A percentile compares a stretch with the other conserved stretches of the same genome.
Conservation (phyloP, 2,113 vertebrate genomes). For the Anarhynchus alexandrinus region DNA sequence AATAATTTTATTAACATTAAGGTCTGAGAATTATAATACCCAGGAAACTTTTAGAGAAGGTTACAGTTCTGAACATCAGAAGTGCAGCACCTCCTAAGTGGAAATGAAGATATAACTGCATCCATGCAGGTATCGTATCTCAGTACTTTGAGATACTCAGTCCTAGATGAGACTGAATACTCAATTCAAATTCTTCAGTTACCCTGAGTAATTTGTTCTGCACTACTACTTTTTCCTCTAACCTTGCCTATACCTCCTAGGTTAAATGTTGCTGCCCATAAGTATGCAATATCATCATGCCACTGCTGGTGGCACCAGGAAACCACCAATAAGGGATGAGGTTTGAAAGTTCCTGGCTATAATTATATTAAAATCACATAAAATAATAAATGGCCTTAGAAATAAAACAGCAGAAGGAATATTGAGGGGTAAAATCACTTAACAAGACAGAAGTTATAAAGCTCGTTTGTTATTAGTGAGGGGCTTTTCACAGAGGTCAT, state of each 20-base stretch:
- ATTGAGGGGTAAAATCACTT: not conserved
- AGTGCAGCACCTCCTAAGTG: not conserved
- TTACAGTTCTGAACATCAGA: not conserved
- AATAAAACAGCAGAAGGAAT: not conserved
- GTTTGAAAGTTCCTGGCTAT: conserved; percentile 24
- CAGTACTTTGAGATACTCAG: not conserved
- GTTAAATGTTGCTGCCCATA: not conserved
- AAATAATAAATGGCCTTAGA: not conserved
- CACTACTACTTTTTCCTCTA: not conserved
- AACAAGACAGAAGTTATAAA: not conserved
- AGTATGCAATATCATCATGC: conserved; percentile 38
- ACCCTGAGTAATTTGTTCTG: not conserved
- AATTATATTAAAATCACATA: conserved; percentile 15
- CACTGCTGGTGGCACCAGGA: conserved; percentile 62
- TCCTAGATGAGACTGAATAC: not conserved
- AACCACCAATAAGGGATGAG: conserved; percentile 34
- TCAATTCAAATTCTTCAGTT: not conserved
- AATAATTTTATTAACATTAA: not conserved
- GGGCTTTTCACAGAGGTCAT: not conserved
- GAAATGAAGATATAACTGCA: not conserved
- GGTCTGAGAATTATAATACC: not conserved
- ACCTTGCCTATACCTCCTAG: not conserved
- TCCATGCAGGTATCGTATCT: not conserved
- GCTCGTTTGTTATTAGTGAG: not conserved
- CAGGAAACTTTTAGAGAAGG: not conserved